Evolutionary conservation across 2,888 invertebrate genomes (phyloP).

Genomic region (Mythimna impura): DNA sequence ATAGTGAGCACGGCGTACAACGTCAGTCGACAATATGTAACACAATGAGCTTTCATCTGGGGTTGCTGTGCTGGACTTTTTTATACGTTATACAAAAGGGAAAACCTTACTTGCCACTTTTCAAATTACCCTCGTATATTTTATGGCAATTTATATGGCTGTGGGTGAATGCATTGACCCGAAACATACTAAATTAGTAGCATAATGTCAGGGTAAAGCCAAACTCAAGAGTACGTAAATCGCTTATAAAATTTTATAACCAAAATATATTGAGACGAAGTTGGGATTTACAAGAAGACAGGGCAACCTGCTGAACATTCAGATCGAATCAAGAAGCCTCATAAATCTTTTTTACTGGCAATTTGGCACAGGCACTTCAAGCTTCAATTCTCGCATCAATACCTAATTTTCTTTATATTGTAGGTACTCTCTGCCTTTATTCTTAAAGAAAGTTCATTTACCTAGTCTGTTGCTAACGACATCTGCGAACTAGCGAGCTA

Average conservation of each 20-base stretch:
- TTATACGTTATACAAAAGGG: conserved; percentile 4
- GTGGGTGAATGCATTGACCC: neutral
- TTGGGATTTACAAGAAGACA: neutral
- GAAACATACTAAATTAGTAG: neutral
- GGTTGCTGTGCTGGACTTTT: conserved; percentile 2
- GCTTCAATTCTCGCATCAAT: neutral
- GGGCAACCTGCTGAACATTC: neutral
- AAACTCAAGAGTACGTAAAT: neutral
- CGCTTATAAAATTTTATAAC: neutral
- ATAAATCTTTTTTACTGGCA: neutral
- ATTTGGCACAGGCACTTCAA: neutral
- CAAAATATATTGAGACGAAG: neutral
- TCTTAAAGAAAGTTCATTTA: neutral
- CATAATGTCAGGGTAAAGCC: neutral
- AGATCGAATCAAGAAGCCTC: neutral
- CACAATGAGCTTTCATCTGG: conserved; percentile 21
- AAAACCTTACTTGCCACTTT: neutral
- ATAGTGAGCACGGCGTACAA: neutral
- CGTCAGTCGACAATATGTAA: conserved; percentile 8
- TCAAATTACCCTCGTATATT: neutral
- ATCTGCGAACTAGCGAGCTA: too few relatives aligned
- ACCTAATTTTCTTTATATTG: neutral
- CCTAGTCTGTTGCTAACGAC: neutral
- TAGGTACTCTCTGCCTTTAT: too few relatives aligned
- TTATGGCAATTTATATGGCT: neutral